Percentiles rank a stretch among this genome's conserved stretches.
phyloP scores from a whole-genome alignment of 2,113 vertebrate species.

The Aviceda subcristata region DNA sequence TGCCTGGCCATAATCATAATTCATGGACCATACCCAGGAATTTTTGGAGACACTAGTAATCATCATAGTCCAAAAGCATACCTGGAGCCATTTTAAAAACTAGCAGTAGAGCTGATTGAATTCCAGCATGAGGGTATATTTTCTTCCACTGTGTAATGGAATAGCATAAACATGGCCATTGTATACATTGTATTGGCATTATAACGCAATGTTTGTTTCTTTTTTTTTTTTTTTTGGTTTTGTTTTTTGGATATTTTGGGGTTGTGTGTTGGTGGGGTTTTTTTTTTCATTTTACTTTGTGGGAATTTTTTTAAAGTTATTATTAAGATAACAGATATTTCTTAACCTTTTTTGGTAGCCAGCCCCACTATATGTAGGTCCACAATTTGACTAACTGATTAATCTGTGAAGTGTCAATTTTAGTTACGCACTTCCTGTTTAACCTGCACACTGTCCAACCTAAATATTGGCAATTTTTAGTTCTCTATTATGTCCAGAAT shows the following conservation, averaged over 20 bases:
- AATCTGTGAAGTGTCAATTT: background rate
- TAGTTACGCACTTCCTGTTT: background rate
- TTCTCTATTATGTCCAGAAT: background rate
- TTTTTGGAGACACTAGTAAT: background rate
- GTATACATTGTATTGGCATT: background rate
- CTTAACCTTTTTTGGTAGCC: background rate
- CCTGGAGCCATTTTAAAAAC: background rate
- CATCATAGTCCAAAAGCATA: background rate
- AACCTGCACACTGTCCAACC: background rate
- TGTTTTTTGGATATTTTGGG: background rate
- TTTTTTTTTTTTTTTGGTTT: fast-evolving
- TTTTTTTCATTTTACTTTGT: background rate
- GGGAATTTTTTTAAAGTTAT: background rate
- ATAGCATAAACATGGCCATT: background rate
- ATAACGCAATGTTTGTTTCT: fast-evolving
- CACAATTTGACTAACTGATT: background rate
- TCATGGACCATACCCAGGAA: background rate
- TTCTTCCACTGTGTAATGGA: background rate
- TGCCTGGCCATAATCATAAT: background rate
- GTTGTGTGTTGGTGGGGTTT: fast-evolving
- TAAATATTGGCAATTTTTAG: background rate
- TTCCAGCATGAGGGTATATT: background rate
- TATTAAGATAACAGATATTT: background rate
- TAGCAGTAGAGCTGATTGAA: background rate
- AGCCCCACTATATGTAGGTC: background rate